A percentile compares a stretch with the other conserved stretches of the same genome.
Conservation (phyloP, 2,797 vertebrate species). For the Okamejei kenojei region DNA sequence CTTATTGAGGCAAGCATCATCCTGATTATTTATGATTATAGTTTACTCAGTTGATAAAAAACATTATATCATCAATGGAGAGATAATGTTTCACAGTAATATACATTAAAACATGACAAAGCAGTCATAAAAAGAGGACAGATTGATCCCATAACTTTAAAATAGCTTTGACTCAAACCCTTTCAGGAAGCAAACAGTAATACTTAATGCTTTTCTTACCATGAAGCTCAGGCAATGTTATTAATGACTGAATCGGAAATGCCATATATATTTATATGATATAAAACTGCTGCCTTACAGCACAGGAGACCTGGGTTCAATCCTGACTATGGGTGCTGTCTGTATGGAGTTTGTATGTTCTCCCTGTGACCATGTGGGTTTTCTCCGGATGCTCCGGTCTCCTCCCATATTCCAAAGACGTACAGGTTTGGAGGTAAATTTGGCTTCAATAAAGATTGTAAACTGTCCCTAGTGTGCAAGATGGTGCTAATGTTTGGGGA, state of each 20-base stretch:
- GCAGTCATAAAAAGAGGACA: not conserved
- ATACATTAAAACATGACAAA: not conserved
- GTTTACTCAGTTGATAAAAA: not conserved
- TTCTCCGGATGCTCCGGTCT: no score
- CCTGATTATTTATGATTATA: not conserved
- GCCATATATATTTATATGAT: not conserved
- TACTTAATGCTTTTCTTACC: not conserved
- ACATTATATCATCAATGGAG: not conserved
- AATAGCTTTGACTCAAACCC: not conserved
- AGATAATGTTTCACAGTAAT: not conserved
- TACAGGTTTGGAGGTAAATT: no score
- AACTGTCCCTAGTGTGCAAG: no score
- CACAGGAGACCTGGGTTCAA: no score
- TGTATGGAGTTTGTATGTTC: no score
- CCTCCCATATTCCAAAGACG: no score
- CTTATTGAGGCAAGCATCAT: not conserved
- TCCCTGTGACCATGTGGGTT: no score
- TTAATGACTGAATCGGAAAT: not conserved
- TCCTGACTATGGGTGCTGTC: no score
- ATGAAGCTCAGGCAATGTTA: not conserved
- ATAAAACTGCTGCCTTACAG: no score
- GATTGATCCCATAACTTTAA: not conserved
- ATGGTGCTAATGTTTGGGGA: no score
- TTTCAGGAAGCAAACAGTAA: not conserved
- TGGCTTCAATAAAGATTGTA: no score